Conservation (phyloP, 1,140 invertebrate species). For the Papilio polytes region DNA sequence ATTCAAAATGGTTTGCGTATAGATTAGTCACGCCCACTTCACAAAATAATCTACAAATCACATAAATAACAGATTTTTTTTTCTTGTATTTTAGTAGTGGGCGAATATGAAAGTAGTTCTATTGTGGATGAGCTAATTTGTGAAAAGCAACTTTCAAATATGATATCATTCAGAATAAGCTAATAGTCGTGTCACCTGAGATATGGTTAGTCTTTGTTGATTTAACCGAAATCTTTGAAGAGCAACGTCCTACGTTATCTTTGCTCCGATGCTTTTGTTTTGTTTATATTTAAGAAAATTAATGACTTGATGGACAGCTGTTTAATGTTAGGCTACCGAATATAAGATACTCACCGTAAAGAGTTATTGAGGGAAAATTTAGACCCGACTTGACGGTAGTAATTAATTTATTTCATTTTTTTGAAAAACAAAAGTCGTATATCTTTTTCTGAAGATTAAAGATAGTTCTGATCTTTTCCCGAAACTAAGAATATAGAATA, state of each 20-base stretch:
- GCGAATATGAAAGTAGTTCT: conserved; percentile 25
- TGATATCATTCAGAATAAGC: conserved; percentile 33
- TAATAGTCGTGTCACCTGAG: conserved; percentile 42
- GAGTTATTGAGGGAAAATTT: neutral
- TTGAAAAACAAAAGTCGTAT: no score
- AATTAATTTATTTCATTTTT: neutral
- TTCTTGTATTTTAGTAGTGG: neutral
- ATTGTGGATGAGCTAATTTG: conserved; percentile 25
- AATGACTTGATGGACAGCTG: conserved; percentile 8
- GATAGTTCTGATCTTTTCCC: no score
- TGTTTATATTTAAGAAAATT: conserved; percentile 28
- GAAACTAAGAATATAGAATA: no score
- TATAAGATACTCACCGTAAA: conserved; percentile 6
- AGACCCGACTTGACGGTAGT: neutral
- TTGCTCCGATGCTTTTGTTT: neutral
- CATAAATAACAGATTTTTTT: neutral
- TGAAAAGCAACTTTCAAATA: conserved; percentile 37
- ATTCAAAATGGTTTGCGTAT: neutral
- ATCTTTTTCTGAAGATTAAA: no score
- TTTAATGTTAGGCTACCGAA: conserved; percentile 17
- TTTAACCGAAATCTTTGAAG: conserved; percentile 70
- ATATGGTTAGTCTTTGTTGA: conserved; percentile 58
- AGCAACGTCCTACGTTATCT: conserved; percentile 63
- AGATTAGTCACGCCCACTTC: neutral
- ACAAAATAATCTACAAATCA: neutral